Percentiles rank a stretch among this genome's conserved stretches.
phyloP scores from a whole-genome alignment of 1,140 invertebrate genomes.

The Temnothorax curvispinosus region DNA sequence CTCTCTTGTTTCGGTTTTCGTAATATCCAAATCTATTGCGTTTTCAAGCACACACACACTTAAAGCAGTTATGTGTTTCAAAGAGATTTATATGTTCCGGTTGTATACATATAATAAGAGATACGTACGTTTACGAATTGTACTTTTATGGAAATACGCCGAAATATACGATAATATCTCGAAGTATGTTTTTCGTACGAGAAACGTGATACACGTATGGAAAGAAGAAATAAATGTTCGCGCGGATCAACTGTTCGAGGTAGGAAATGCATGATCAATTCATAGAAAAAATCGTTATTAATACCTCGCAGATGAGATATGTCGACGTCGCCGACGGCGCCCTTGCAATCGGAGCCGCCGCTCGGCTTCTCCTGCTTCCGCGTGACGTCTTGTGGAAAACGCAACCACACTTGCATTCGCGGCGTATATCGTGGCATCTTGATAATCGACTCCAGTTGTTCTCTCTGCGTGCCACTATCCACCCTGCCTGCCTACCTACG shows the following conservation, averaged over 20 bases:
- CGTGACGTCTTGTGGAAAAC: conserved; percentile 36
- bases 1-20: conserved; percentile 20
- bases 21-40: conserved; percentile 4
- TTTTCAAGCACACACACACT: not conserved
- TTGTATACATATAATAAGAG: not conserved
- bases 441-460: conserved; percentile 37
- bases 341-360: not conserved
- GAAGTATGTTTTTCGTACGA: not conserved
- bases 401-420: conserved; percentile 6
- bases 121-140: not conserved
- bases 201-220: not conserved
- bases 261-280: conserved; percentile 5
- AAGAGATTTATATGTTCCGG: conserved; percentile 1
- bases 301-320: conserved; percentile 15
- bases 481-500: not conserved
- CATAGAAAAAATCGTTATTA: conserved; percentile 21
- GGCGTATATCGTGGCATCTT: conserved; percentile 33
- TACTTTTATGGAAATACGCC: not conserved
- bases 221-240: not conserved
- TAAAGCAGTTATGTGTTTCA: not conserved
- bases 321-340: not conserved
- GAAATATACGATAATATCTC: not conserved
- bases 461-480: not conserved
- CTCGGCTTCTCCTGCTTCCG: conserved; percentile 55
- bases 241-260: not conserved